These are phyloP conservation scores for Anolis apletophallus DNA, from an alignment of 2,797 vertebrate species.

Conservation along the genomic window DNA sequence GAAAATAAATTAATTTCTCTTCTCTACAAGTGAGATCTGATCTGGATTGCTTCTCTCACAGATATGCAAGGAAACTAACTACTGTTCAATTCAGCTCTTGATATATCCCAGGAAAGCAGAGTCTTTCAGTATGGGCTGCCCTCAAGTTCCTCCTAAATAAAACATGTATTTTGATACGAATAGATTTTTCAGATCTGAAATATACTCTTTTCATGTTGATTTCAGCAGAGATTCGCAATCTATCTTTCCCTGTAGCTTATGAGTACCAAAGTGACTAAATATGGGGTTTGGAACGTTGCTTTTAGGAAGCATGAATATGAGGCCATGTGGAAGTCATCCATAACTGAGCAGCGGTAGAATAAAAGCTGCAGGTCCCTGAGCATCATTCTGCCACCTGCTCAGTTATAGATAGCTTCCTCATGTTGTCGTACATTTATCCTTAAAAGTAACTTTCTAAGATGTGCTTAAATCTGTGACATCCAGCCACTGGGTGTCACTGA, in stretches of 20 bases:
- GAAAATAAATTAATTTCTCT: no score
- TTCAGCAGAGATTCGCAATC: accelerated
- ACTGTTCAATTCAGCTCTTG: no score
- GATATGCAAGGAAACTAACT: no score
- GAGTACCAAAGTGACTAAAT: neutral
- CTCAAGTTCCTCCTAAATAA: neutral
- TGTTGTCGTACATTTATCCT: neutral
- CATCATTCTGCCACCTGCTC: neutral
- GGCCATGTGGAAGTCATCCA: neutral
- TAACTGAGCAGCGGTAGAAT: neutral
- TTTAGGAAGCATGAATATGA: neutral
- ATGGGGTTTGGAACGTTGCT: neutral
- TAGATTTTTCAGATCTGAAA: neutral
- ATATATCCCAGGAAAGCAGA: neutral
- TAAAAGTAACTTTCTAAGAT: neutral
- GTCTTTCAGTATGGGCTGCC: neutral
- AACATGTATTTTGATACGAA: neutral
- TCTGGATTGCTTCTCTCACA: no score
- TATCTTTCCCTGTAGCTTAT: accelerated
- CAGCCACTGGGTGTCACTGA: constrained; percentile 74
- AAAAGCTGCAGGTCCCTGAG: neutral
- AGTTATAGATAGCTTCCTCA: neutral
- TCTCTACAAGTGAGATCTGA: no score
- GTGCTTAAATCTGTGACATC: neutral
- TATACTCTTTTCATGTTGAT: accelerated